Evolutionary conservation across 2,888 invertebrate species (phyloP).

Genomic region (Orchesellides sinensis): DNA sequence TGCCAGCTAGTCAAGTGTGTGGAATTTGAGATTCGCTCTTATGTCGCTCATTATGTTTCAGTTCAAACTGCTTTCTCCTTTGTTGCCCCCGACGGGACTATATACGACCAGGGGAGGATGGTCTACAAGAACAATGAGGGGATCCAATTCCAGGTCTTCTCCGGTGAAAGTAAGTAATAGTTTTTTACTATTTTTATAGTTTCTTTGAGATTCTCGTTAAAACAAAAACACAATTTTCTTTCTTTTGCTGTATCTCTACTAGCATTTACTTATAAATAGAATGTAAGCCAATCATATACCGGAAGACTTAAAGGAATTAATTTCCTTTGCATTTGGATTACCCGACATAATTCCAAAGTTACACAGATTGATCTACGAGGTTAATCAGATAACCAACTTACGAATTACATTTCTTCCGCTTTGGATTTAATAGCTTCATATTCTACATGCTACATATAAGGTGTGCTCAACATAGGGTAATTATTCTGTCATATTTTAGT

Average conservation of each 20-base stretch:
- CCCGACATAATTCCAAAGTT: too few relatives aligned
- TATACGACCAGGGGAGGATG: constrained; percentile 65
- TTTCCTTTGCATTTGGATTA: too few relatives aligned
- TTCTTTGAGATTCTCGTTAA: too few relatives aligned
- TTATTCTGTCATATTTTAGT: background rate
- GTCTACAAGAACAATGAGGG: constrained; percentile 67
- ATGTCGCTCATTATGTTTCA: constrained; percentile 70
- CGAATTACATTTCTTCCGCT: too few relatives aligned
- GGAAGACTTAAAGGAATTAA: too few relatives aligned
- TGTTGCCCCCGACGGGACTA: constrained; percentile 60
- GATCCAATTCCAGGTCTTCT: constrained; percentile 60
- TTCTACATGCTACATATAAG: background rate
- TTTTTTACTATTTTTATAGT: too few relatives aligned
- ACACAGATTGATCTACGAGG: too few relatives aligned
- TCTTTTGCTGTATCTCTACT: background rate
- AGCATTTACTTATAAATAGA: background rate
- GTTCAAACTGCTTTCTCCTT: constrained; percentile 67
- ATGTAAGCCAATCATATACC: background rate
- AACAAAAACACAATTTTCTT: background rate
- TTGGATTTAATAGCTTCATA: too few relatives aligned
- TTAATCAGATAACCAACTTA: too few relatives aligned
- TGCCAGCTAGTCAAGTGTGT: constrained; percentile 70
- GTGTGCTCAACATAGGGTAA: background rate
- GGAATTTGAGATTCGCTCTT: constrained; percentile 70
- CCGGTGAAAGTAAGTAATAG: constrained; percentile 61